A percentile compares a stretch with the other conserved stretches of the same genome.
These are phyloP conservation scores for Ichneumoninae sp. DNA, from an alignment of 2,888 invertebrate species.

Conservation along the genomic window DNA sequence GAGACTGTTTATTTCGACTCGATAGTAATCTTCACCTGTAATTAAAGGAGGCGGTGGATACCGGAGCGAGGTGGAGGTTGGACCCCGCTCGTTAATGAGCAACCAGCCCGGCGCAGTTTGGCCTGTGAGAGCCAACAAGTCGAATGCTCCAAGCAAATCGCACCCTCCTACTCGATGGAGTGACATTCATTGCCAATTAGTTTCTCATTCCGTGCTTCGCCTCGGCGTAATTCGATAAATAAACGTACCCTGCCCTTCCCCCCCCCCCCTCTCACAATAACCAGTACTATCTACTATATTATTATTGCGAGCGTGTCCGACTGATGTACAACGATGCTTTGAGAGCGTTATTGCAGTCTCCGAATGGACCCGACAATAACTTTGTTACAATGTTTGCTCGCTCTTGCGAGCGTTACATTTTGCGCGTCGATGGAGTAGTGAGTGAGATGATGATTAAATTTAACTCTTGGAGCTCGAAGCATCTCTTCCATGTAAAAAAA, in stretches of 20 bases:
- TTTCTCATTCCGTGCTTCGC: conserved; percentile 54
- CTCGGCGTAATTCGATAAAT: conserved; percentile 49
- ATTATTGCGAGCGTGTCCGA: conserved; percentile 8
- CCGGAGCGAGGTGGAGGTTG: conserved; percentile 46
- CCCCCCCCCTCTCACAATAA: not conserved
- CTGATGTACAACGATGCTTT: not conserved
- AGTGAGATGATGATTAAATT: not conserved
- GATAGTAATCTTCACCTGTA: conserved; percentile 67
- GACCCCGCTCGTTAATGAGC: conserved; percentile 63
- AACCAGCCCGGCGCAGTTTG: conserved; percentile 37
- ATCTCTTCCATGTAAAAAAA: no score
- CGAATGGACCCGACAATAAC: not conserved
- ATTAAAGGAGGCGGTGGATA: conserved; percentile 61
- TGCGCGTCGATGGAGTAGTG: not conserved
- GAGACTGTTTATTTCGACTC: conserved; percentile 66
- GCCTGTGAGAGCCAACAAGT: conserved; percentile 26
- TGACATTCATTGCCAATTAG: conserved; percentile 67
- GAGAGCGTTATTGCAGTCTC: not conserved
- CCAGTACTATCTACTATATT: conserved; percentile 4
- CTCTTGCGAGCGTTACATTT: not conserved
- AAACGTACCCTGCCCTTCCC: conserved; percentile 21
- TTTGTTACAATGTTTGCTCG: not conserved
- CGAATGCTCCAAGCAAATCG: conserved; percentile 44
- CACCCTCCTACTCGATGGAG: conserved; percentile 41
- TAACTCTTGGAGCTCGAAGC: not conserved